Evolutionary conservation across 1,140 invertebrate species (phyloP).

Genomic region (Mesaphorura yosii): DNA sequence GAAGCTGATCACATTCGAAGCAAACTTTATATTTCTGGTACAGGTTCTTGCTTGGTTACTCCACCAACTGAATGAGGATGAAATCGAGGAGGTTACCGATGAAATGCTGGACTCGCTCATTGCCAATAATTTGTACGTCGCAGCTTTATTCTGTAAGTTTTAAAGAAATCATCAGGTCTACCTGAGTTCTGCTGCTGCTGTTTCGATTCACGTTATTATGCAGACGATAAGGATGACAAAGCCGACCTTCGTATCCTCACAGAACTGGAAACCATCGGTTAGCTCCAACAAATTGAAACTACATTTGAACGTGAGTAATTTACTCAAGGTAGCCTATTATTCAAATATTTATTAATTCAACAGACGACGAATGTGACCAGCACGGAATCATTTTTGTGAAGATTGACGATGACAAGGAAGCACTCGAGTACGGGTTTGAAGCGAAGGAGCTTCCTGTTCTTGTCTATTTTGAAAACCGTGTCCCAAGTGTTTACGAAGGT

Average conservation of each 20-base stretch:
- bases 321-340: too few species aligned
- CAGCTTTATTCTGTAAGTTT: conserved; percentile 47
- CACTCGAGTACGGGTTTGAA: conserved; percentile 73
- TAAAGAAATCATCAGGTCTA: neutral
- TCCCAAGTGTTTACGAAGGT: conserved; percentile 38
- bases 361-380: too few species aligned
- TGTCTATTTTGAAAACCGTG: conserved; percentile 70
- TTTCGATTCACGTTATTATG: too few species aligned
- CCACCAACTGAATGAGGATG: conserved; percentile 36
- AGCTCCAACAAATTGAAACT: too few species aligned
- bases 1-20: conserved; percentile 33
- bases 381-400: conserved; percentile 87
- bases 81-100: conserved; percentile 58
- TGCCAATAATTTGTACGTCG: conserved; percentile 60
- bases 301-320: too few species aligned
- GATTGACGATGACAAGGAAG: conserved; percentile 64
- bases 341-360: too few species aligned
- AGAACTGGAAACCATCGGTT: conserved; percentile 62
- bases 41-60: conserved; percentile 31
- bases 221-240: conserved; percentile 80
- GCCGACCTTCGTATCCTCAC: conserved; percentile 76
- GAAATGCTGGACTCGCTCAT: conserved; percentile 90
- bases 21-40: conserved; percentile 33
- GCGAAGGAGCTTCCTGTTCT: conserved; percentile 60
- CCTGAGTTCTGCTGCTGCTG: neutral